These are phyloP conservation scores for Takifugu rubripes DNA, from an alignment of 2,797 vertebrate species.

Conservation along the genomic window DNA sequence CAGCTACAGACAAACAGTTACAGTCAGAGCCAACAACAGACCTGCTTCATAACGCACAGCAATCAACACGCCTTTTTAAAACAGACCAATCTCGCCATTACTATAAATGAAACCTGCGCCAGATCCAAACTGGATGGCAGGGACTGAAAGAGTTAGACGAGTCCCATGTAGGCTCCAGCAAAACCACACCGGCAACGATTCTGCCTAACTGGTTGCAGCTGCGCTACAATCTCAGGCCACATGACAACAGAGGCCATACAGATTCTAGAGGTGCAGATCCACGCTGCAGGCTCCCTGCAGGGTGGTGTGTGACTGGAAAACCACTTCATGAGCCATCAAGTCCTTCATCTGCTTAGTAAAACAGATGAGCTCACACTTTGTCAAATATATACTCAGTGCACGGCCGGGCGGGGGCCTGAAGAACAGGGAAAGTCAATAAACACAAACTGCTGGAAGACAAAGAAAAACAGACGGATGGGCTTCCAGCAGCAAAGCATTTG, in stretches of 20 bases:
- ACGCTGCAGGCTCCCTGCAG: constrained; percentile 3
- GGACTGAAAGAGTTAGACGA: not conserved
- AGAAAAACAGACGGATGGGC: constrained; percentile 16
- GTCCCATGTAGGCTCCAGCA: constrained; percentile 2
- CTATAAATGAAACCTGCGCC: too few relatives aligned
- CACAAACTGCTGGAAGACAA: constrained; percentile 19
- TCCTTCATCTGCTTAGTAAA: constrained; percentile 29
- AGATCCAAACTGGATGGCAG: too few relatives aligned
- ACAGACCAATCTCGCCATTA: too few relatives aligned
- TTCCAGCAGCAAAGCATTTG: not conserved
- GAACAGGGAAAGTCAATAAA: constrained; percentile 44
- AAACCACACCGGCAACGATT: constrained; percentile 20
- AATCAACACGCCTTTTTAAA: too few relatives aligned
- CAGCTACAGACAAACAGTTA: constrained; percentile 72
- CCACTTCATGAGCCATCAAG: constrained; percentile 14
- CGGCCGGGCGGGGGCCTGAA: not conserved
- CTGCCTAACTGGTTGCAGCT: constrained; percentile 46
- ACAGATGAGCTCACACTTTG: constrained; percentile 40
- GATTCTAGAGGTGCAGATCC: constrained; percentile 10
- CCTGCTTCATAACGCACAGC: too few relatives aligned
- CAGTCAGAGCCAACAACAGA: not conserved
- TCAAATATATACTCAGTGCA: constrained; percentile 31
- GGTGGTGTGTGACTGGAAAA: constrained; percentile 37
- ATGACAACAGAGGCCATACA: not conserved
- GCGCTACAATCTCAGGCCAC: not conserved